Base-by-base conservation (phyloP, 2,888 invertebrate species). In the Taphrorychus bicolor region DNA sequence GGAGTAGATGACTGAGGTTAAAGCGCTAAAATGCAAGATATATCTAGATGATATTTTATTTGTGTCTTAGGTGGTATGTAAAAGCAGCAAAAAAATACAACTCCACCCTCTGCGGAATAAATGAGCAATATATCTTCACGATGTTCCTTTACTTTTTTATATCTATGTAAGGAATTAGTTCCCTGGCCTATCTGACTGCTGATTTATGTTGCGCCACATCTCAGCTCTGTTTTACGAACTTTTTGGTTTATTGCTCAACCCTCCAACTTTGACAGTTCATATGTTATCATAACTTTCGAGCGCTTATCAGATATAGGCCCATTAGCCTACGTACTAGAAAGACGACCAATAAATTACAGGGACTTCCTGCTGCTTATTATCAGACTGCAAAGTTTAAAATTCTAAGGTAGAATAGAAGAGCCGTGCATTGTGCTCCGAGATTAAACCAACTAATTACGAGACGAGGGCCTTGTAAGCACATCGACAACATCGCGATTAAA, bases 401-500 rank as follows among this genome's bases (percentile, higher is more conserved):
- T 32, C n/a, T n/a, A 11, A 32, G 32, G 32, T 32, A 32, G 14
- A 45, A 32, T 24, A 17, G 41, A 53, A 65, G 53, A 59, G 59
- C 24, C 45, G 59, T 59, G 41, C 45, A 17, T n/a, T 14, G 14
- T 45, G 45, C 24, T 42, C 21, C 21, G 32, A 57, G 59, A 66
- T 66, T 66, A 66, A 51, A 66, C 57, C 66, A 56, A 61, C 66
- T 66, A 66, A 66, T 66, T 66, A 66, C 60, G 56, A 23, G 19
- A 22, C 42, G 42, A 57, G 51, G 60, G 61, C 60, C 66, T 21
- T 54, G 60, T 66, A 66, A 66, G 66, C 61, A 61, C 60, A 66
- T 61, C 66, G 66, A 57, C 66, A 66, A 66, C 66, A 61, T 61
- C 56, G 49, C 60, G 66, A 66, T 66, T 66, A 66, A 66, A 66